Percentiles rank a stretch among this genome's conserved stretches.
Evolutionary conservation across 2,888 invertebrate species (phyloP).

Genomic region (Choristoneura rosaceana): DNA sequence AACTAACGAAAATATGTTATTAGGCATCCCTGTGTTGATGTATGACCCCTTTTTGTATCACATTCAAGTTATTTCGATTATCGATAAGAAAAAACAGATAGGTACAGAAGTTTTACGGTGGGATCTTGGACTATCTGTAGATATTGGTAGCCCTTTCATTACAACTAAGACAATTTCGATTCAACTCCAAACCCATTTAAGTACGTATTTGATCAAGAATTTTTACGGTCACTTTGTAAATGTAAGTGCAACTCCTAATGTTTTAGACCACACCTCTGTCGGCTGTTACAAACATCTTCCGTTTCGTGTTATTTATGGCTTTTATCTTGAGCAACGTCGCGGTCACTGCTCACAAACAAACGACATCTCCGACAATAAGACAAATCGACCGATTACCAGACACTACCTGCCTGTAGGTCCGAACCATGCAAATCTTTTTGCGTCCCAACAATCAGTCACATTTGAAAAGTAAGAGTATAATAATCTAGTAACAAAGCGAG

Average conservation of each 20-base stretch:
- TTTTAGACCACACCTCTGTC: slow-evolving; percentile 71
- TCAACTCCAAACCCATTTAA: not conserved
- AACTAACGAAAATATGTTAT: too few species aligned
- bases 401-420: slow-evolving; percentile 81
- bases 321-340: slow-evolving; percentile 81
- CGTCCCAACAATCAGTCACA: slow-evolving; percentile 62
- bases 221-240: slow-evolving; percentile 28
- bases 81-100: too few species aligned
- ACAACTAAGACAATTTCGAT: slow-evolving; percentile 63
- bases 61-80: too few species aligned
- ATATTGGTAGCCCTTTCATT: slow-evolving; percentile 54
- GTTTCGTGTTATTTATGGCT: slow-evolving; percentile 81
- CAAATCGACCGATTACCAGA: slow-evolving; percentile 82
- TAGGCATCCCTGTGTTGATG: too few species aligned
- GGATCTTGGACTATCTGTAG: slow-evolving; percentile 41
- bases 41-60: too few species aligned
- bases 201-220: slow-evolving; percentile 5
- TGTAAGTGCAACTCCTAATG: slow-evolving; percentile 62
- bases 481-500: slow-evolving; percentile 57
- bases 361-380: slow-evolving; percentile 82
- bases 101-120: too few species aligned
- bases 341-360: slow-evolving; percentile 82
- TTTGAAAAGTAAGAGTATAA: slow-evolving; percentile 77
- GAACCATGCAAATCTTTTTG: slow-evolving; percentile 71
- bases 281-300: slow-evolving; percentile 80